Evolutionary conservation across 1,140 invertebrate genomes (phyloP), one percentile per base, ranked within the genome.

Genomic region (Lethrus apterus): DNA sequence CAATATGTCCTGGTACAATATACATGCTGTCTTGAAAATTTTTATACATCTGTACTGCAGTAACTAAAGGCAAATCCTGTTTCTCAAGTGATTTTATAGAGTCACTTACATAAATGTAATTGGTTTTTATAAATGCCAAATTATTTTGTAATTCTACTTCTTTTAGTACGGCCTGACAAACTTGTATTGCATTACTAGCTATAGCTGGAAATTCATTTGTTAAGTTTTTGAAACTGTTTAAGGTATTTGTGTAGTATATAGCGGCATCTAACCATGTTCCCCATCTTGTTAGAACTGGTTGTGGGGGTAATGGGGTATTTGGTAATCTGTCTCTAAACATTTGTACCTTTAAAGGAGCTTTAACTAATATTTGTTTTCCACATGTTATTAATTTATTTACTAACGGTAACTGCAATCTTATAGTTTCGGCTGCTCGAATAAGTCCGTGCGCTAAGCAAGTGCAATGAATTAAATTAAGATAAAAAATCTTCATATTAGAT

Each of bases 181-280:
- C 31, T 33, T 33, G 31, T 33, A 33, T 33, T 33, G 31, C 13
- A 33, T 33, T 33, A 33, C 31, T 33, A 33, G 31, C 31, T 33
- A 13, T 33, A 33, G 31, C 14, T 33, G 4, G 14, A 33, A 33
- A 33, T 33, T 33, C 14, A 33, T 33, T 33, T 11, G 14, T 33
- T 33, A 33, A 33, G 5, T 4, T 33, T 33, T 33, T 33, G 31
- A 33, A 5, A 33, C 9, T 33, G 14, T 51, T 45, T 45, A 64
- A 62, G 59, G 66, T 26, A 19, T 62, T 50, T 46, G 42, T 38
- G 41, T 62, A 66, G 55, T 50, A 66, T 31, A 54, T 23, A 46
- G 46, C 62, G 41, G 64, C 56, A 47, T 59, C 46, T 23, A 66
- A 36, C 69, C 64, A 70, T n/a, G 66, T 68, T 44, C 63, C 61